phyloP scores from a whole-genome alignment of 2,888 invertebrate species.

The Dynastes hyllus region DNA sequence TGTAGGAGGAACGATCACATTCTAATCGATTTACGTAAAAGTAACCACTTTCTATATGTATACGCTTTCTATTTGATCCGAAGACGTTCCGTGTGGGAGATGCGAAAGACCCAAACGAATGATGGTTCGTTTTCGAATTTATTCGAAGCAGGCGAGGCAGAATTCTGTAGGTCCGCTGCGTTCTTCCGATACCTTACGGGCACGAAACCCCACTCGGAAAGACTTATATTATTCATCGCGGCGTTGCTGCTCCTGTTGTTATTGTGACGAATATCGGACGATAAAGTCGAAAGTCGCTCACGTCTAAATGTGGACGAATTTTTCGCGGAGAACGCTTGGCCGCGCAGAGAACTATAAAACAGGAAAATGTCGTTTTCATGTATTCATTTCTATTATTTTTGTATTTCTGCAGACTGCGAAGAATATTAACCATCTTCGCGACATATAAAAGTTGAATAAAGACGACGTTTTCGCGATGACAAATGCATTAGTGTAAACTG shows the following conservation, averaged over 20 bases:
- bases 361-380: slow-evolving; percentile 7
- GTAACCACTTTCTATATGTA: slow-evolving; percentile 71
- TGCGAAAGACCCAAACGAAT: slow-evolving; percentile 62
- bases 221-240: slow-evolving; percentile 72
- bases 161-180: slow-evolving; percentile 60
- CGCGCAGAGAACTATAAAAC: slow-evolving; percentile 13
- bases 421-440: too few species aligned
- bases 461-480: too few species aligned
- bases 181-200: slow-evolving; percentile 68
- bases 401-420: too few species aligned
- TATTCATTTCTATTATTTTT: neutral
- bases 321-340: slow-evolving; percentile 1
- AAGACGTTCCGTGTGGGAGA: slow-evolving; percentile 69
- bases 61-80: slow-evolving; percentile 70
- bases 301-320: slow-evolving; percentile 1
- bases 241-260: slow-evolving; percentile 58
- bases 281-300: slow-evolving; percentile 13
- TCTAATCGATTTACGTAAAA: slow-evolving; percentile 63
- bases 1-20: slow-evolving; percentile 57
- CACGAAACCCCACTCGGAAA: slow-evolving; percentile 68
- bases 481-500: too few species aligned
- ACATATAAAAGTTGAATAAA: too few species aligned
- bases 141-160: slow-evolving; percentile 30
- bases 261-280: slow-evolving; percentile 68
- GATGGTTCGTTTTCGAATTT: slow-evolving; percentile 50